Evolutionary conservation across 2,113 vertebrate genomes (phyloP).

Genomic region (Tapirus terrestris): DNA sequence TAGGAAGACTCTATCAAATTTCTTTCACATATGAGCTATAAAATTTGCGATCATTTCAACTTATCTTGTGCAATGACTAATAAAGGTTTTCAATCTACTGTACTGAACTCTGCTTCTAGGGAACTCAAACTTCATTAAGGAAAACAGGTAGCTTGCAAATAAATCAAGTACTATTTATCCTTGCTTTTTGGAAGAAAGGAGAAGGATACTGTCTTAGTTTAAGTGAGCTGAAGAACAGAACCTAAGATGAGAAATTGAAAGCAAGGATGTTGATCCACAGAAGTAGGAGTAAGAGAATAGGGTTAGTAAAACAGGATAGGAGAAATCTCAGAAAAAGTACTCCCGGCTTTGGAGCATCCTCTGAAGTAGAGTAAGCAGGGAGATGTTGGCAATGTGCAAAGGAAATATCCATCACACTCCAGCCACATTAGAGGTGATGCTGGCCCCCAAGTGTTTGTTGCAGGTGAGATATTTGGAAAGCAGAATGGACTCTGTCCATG

Average conservation of each 20-base stretch:
- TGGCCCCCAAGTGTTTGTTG: not conserved
- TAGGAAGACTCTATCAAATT: not conserved
- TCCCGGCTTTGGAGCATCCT: not conserved
- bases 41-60: conserved; percentile 4
- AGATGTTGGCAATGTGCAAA: not conserved
- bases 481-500: not conserved
- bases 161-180: not conserved
- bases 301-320: not conserved
- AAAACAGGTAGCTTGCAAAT: not conserved
- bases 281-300: not conserved
- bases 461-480: not conserved
- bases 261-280: not conserved
- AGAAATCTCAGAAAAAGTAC: not conserved
- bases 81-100: not conserved
- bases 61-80: not conserved
- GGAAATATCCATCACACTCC: not conserved
- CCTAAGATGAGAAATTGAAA: not conserved
- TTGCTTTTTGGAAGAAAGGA: not conserved
- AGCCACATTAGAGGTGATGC: not conserved
- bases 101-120: not conserved
- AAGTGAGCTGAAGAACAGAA: not conserved
- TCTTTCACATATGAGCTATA: not conserved
- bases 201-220: not conserved
- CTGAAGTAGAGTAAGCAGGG: not conserved
- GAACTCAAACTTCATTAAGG: not conserved